phyloP scores from a whole-genome alignment of 2,888 invertebrate genomes.

The Drosophila ustulata region DNA sequence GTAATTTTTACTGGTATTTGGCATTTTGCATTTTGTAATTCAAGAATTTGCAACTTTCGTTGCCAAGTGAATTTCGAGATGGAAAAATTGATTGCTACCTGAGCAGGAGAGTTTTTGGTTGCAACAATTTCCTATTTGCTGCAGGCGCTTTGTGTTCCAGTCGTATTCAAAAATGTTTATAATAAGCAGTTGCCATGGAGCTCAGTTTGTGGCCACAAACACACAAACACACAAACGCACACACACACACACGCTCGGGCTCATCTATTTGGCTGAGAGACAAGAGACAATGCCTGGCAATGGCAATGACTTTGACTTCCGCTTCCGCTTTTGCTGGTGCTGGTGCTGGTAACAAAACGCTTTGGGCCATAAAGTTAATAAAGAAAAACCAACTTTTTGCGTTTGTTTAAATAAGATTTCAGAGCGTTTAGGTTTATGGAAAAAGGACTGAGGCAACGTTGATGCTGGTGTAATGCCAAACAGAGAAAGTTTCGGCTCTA shows the following conservation, averaged over 20 bases:
- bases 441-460: slow-evolving; percentile 5
- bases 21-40: slow-evolving; percentile 12
- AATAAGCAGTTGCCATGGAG: slow-evolving; percentile 19
- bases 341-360: slow-evolving; percentile 38
- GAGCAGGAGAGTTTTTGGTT: neutral
- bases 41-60: neutral
- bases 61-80: slow-evolving; percentile 6
- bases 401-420: slow-evolving; percentile 59
- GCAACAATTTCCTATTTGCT: slow-evolving; percentile 22
- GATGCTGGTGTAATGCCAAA: slow-evolving; percentile 6
- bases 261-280: neutral
- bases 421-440: slow-evolving; percentile 44
- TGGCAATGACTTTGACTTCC: slow-evolving; percentile 52
- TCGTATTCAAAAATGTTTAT: slow-evolving; percentile 24
- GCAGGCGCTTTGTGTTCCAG: slow-evolving; percentile 18
- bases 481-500: slow-evolving; percentile 22
- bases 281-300: slow-evolving; percentile 25
- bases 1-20: neutral
- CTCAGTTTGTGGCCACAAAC: slow-evolving; percentile 2
- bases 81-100: slow-evolving; percentile 17
- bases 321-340: slow-evolving; percentile 38
- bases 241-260: slow-evolving; percentile 3
- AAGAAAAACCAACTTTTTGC: slow-evolving; percentile 46
- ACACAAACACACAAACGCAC: neutral
- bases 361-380: slow-evolving; percentile 58